These are phyloP conservation scores for Acanthosoma haemorrhoidale DNA, from an alignment of 2,888 invertebrate genomes.

Conservation along the genomic window DNA sequence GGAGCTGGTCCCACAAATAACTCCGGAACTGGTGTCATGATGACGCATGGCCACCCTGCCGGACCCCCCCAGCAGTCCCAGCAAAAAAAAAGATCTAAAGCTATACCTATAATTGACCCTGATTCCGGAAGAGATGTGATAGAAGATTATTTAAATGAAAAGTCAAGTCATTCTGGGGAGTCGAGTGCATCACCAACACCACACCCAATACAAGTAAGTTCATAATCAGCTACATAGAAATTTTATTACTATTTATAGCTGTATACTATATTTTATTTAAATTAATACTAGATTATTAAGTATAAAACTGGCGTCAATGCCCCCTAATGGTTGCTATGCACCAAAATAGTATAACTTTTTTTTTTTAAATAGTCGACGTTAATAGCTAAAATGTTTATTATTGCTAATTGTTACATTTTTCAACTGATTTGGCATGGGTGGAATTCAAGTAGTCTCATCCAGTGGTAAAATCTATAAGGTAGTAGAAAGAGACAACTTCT, in stretches of 20 bases:
- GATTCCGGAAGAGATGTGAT: slow-evolving; percentile 7
- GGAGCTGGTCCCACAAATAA: neutral
- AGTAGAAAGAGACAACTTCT: no score
- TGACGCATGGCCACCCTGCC: neutral
- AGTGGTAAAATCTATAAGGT: no score
- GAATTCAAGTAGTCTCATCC: no score
- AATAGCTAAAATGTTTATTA: no score
- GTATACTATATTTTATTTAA: no score
- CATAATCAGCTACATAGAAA: neutral
- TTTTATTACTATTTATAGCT: neutral
- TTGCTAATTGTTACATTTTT: no score
- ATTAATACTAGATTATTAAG: no score
- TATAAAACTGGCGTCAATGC: no score
- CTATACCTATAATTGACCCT: slow-evolving; percentile 11
- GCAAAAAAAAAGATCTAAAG: neutral
- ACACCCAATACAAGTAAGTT: neutral
- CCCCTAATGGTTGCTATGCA: no score
- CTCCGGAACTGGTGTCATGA: neutral
- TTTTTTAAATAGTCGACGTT: no score
- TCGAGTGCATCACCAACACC: neutral
- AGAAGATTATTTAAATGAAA: slow-evolving; percentile 7
- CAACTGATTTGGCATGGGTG: no score
- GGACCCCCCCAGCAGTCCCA: neutral
- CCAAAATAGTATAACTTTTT: no score
- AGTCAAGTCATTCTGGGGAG: neutral